A percentile compares a stretch with the other conserved stretches of the same genome.
Conservation (phyloP, 2,113 vertebrate genomes). For the Ondatra zibethicus region DNA sequence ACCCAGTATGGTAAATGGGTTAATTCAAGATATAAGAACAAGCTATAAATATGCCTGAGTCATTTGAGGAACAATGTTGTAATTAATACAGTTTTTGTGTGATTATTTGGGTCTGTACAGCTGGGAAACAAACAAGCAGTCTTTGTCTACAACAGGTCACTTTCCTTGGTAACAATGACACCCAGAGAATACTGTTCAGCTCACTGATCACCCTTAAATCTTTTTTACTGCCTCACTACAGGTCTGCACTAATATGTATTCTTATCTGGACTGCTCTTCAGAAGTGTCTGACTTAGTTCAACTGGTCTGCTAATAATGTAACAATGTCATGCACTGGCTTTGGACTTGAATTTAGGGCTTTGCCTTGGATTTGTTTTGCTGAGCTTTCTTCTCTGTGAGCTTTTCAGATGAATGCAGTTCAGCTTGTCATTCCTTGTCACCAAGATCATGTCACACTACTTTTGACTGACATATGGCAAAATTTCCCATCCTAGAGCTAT, state of each 20-base stretch:
- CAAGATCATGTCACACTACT: neutral
- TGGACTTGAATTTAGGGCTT: neutral
- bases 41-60: no score
- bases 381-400: neutral
- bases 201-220: neutral
- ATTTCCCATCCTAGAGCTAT: neutral
- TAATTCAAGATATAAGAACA: no score
- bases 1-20: no score
- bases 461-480: neutral
- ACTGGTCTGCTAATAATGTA: neutral
- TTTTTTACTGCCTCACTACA: neutral
- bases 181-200: neutral
- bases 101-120: no score
- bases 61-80: no score
- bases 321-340: neutral
- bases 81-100: no score
- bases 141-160: no score
- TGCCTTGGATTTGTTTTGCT: neutral
- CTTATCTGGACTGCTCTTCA: neutral
- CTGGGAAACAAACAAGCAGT: no score
- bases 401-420: neutral
- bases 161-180: neutral
- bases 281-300: neutral
- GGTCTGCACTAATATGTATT: neutral
- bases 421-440: neutral